Evolutionary conservation across 2,888 invertebrate species (phyloP), one percentile per base, ranked within the genome.

Genomic region (Agrochola lychnidis): DNA sequence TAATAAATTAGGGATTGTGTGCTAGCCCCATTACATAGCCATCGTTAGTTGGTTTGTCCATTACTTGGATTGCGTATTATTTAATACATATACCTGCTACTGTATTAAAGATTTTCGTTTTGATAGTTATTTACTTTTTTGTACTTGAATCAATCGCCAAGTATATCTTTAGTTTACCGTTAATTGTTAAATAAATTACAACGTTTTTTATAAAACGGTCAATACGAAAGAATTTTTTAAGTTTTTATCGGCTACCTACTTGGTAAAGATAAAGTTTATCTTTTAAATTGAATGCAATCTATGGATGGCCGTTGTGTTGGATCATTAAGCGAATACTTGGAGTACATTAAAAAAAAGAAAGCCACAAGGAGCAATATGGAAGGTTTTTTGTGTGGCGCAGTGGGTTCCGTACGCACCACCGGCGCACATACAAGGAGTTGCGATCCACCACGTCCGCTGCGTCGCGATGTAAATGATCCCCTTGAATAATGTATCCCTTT

Each of bases 401-500:
- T 94, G 94, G 92, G 92, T 91, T 91, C 95, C 93, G 89, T 86
- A 93, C 95, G 94, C 92, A 93, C 93, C 93, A 76, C 87, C 87
- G 84, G 81, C 85, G 90, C 91, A 94, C 96, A 87, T 94, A 96
- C 94, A 96, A 91, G 96, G 96, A 93, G 92, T 88, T 92, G 93
- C 94, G 90, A 91, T 92, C 94, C 94, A 88, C 94, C 94, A 91
- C 94, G 94, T 94, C 93, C 92, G 92, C 91, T 88, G 92, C 93
- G 86, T 90, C 83, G 92, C 95, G 94, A 96, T 96, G 96, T 96
- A 96, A 96, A 96, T 95, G 96, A 95, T 96, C 96, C 94, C 94
- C 93, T 95, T 95, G 95, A 95, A 95, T 96, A 95, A 96, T 96
- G 95, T 95, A 94, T 95, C 94, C 96, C 96, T 94, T 96, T 95